Conservation (phyloP, 2,888 invertebrate species). For the Rhaphigaster nebulosa region DNA sequence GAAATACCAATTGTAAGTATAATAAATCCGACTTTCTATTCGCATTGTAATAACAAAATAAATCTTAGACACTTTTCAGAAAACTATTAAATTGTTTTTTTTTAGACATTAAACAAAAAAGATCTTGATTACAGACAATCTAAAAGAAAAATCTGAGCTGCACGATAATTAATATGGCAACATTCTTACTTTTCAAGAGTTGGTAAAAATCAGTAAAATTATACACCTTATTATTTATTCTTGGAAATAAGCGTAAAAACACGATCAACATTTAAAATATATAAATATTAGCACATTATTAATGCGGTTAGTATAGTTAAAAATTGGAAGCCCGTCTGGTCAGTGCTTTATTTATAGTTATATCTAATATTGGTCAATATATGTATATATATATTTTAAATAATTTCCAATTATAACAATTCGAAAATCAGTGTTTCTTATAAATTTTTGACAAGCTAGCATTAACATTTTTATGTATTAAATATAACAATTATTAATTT, state of each 20-base stretch:
- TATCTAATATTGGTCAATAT: slow-evolving; percentile 1
- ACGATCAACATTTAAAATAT: neutral
- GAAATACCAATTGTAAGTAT: neutral
- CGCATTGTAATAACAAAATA: neutral
- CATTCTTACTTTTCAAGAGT: neutral
- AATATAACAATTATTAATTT: neutral
- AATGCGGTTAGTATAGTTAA: neutral
- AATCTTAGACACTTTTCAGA: neutral
- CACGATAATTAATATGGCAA: neutral
- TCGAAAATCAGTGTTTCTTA: neutral
- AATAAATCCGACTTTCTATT: neutral
- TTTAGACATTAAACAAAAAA: neutral
- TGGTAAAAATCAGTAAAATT: neutral
- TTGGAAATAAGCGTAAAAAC: slow-evolving; percentile 12
- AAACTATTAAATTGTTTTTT: neutral
- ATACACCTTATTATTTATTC: neutral
- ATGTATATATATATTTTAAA: neutral
- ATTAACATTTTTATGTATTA: neutral
- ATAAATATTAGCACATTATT: neutral
- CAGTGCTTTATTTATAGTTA: slow-evolving; percentile 22
- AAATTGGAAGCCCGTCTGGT: neutral
- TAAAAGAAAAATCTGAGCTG: neutral
- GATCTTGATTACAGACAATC: neutral
- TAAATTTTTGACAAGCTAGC: neutral
- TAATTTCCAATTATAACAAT: neutral